Evolutionary conservation across 2,113 vertebrate genomes (phyloP).

Genomic region (Toxostoma redivivum): DNA sequence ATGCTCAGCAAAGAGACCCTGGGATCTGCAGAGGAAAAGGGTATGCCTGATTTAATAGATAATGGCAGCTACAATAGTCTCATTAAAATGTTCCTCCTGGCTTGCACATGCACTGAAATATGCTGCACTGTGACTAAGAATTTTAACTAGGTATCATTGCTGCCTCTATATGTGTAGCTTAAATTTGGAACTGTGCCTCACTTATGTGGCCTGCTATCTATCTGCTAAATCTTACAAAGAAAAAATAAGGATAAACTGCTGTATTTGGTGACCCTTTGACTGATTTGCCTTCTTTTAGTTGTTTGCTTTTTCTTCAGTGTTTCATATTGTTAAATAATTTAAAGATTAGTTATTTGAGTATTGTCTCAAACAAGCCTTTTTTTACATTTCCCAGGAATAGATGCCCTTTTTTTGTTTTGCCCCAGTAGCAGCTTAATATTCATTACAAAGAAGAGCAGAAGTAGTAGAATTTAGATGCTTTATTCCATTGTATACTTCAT

Average conservation of each 20-base stretch:
- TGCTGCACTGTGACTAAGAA: neutral
- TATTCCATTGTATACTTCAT: neutral
- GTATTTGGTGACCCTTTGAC: neutral
- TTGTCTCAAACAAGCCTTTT: neutral
- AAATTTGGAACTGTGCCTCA: neutral
- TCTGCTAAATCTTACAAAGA: neutral
- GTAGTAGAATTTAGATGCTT: neutral
- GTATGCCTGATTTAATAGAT: constrained; percentile 61
- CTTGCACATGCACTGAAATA: neutral
- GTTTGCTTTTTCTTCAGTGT: neutral
- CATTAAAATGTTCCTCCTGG: neutral
- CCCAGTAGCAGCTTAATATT: neutral
- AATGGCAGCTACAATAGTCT: neutral
- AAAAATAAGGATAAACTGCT: neutral
- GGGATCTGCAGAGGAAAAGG: constrained; percentile 77
- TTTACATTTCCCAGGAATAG: neutral
- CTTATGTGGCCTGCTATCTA: neutral
- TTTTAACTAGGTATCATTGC: neutral
- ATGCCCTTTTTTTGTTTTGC: neutral
- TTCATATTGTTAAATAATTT: neutral
- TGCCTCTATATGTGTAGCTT: neutral
- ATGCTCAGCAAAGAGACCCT: constrained; percentile 74
- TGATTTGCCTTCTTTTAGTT: neutral
- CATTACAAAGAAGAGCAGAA: neutral
- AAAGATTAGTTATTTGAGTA: neutral